These are phyloP conservation scores for Gallinago solitaria DNA, from an alignment of 2,797 vertebrate genomes.

Conservation along the genomic window DNA sequence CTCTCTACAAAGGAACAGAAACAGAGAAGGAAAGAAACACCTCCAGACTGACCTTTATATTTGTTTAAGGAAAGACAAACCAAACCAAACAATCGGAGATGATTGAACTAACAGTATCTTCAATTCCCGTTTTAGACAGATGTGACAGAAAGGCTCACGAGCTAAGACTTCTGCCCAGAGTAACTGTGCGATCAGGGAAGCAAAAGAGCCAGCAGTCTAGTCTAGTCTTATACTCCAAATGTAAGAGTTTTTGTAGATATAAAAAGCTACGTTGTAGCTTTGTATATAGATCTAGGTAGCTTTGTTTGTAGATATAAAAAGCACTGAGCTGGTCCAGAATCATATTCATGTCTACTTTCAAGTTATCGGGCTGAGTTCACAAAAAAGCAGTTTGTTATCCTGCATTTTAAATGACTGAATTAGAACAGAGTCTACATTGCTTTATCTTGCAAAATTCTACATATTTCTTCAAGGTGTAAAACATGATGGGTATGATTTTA, in stretches of 20 bases:
- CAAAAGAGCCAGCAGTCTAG: background rate
- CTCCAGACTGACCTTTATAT: background rate
- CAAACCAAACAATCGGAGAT: background rate
- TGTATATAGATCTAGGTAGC: too few species aligned
- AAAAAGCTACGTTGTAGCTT: background rate
- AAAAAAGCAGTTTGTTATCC: background rate
- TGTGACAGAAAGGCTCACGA: background rate
- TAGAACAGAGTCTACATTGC: background rate
- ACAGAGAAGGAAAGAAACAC: background rate
- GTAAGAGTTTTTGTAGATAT: background rate
- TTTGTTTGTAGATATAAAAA: background rate
- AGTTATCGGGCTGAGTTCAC: background rate
- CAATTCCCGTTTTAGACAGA: background rate
- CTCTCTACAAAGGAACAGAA: background rate
- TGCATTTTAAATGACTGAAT: background rate
- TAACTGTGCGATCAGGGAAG: background rate
- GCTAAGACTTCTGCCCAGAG: background rate
- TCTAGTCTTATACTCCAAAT: background rate
- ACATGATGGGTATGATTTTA: background rate
- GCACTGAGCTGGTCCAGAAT: background rate
- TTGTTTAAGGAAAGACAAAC: slow-evolving; percentile 16
- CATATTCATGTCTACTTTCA: background rate
- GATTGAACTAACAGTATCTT: background rate
- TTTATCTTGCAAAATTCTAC: background rate
- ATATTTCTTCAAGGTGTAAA: background rate